Evolutionary conservation across 2,797 vertebrate species (phyloP).

Genomic region (Etheostoma perlongum): DNA sequence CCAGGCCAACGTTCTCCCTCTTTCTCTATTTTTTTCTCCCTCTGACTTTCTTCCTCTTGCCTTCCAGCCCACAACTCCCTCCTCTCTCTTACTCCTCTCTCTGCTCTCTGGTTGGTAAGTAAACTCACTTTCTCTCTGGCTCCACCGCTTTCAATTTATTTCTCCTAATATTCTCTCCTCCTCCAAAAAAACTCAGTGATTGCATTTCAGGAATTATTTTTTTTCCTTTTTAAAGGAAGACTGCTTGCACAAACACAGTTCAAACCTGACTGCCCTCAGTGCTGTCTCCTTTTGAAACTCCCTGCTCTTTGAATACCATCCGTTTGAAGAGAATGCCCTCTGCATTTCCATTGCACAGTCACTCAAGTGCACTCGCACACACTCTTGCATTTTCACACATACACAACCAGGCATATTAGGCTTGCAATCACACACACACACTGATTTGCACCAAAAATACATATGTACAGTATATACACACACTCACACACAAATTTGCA

Average conservation of each 20-base stretch:
- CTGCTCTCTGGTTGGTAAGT: slow-evolving; percentile 22
- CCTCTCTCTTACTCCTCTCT: slow-evolving; percentile 27
- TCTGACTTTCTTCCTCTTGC: slow-evolving; percentile 31
- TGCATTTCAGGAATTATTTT: slow-evolving; percentile 70
- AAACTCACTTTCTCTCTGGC: slow-evolving; percentile 40
- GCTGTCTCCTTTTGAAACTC: slow-evolving; percentile 78
- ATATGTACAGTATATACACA: neutral
- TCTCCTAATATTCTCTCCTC: slow-evolving; percentile 56
- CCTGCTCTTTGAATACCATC: slow-evolving; percentile 79
- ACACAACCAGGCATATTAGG: slow-evolving; percentile 18
- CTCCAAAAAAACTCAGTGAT: slow-evolving; percentile 59
- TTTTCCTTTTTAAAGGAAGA: slow-evolving; percentile 51
- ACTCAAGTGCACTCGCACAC: slow-evolving; percentile 50
- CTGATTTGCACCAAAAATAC: neutral
- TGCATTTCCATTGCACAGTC: slow-evolving; percentile 74
- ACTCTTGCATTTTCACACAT: slow-evolving; percentile 26
- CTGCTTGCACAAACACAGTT: slow-evolving; percentile 79
- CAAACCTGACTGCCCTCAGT: slow-evolving; percentile 81
- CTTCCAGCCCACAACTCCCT: slow-evolving; percentile 37
- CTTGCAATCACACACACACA: neutral
- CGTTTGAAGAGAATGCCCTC: slow-evolving; percentile 79
- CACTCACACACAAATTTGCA: neutral
- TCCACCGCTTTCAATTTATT: slow-evolving; percentile 54
- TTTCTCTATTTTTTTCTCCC: slow-evolving; percentile 30
- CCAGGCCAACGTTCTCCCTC: slow-evolving; percentile 70